Conservation (phyloP, 2,888 invertebrate species). For the Leptopilina drosophilae region DNA sequence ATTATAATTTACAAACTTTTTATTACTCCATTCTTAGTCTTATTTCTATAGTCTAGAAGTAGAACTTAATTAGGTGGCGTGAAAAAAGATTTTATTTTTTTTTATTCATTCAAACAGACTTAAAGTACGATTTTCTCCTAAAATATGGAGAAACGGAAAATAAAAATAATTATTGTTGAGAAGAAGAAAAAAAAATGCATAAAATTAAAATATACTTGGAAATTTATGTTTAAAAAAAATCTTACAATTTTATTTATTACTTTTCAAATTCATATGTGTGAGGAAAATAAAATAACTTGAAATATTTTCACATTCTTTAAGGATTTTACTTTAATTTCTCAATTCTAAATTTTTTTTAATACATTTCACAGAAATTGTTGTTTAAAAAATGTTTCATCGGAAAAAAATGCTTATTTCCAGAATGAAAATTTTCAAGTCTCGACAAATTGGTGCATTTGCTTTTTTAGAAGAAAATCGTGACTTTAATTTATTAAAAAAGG, state of each 20-base stretch:
- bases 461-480: not conserved
- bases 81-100: not conserved
- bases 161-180: not conserved
- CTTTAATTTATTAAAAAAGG: not conserved
- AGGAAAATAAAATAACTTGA: not conserved
- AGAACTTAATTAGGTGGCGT: not conserved
- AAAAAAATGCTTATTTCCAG: no score
- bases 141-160: not conserved
- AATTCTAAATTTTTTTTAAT: no score
- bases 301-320: no score
- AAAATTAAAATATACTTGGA: not conserved
- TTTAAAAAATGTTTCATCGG: not conserved
- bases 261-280: no score
- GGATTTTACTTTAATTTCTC: no score
- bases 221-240: not conserved
- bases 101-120: no score
- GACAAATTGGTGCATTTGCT: no score
- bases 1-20: conserved; percentile 16
- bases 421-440: not conserved
- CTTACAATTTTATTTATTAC: no score
- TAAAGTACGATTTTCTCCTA: not conserved
- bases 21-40: conserved; percentile 7
- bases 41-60: not conserved
- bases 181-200: not conserved
- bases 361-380: no score